A percentile compares a stretch with the other conserved stretches of the same genome.
Evolutionary conservation across 2,888 invertebrate genomes (phyloP).

Genomic region (Dromius quadrimaculatus): DNA sequence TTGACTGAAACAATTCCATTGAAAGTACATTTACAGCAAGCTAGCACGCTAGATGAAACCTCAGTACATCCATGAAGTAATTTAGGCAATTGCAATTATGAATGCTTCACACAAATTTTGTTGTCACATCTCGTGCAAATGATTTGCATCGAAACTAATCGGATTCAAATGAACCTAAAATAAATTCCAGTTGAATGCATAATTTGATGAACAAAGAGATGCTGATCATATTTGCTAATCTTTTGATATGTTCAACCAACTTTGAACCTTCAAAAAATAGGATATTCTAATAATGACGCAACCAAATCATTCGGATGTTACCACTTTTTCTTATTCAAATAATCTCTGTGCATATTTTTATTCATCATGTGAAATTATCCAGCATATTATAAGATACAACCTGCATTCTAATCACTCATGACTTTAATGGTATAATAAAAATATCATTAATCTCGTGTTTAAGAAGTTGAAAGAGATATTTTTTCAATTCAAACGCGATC

Average conservation of each 20-base stretch:
- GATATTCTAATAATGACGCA: no score
- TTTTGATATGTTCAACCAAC: no score
- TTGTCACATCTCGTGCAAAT: slow-evolving; percentile 6
- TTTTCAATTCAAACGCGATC: slow-evolving; percentile 11
- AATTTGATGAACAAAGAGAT: slow-evolving; percentile 5
- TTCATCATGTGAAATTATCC: no score
- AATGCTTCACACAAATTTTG: slow-evolving; percentile 11
- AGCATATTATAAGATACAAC: no score
- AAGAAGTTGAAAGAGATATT: background rate
- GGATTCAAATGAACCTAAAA: slow-evolving; percentile 2
- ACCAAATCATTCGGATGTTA: no score
- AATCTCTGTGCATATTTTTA: no score
- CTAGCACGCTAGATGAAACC: background rate
- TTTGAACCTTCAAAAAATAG: no score
- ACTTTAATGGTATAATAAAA: slow-evolving; percentile 8
- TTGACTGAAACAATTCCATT: slow-evolving; percentile 13
- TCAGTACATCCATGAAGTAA: slow-evolving; percentile 8
- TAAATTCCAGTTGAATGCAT: slow-evolving; percentile 30
- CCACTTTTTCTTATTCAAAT: no score
- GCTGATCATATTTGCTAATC: no score
- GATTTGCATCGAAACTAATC: slow-evolving; percentile 2
- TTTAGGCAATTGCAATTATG: slow-evolving; percentile 18
- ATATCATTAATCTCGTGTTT: background rate
- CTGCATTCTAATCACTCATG: no score
- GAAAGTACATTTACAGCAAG: slow-evolving; percentile 4